Evolutionary conservation across 2,113 vertebrate species (phyloP), one percentile per base, ranked within the genome.

Genomic region (Calidris pugnax): DNA sequence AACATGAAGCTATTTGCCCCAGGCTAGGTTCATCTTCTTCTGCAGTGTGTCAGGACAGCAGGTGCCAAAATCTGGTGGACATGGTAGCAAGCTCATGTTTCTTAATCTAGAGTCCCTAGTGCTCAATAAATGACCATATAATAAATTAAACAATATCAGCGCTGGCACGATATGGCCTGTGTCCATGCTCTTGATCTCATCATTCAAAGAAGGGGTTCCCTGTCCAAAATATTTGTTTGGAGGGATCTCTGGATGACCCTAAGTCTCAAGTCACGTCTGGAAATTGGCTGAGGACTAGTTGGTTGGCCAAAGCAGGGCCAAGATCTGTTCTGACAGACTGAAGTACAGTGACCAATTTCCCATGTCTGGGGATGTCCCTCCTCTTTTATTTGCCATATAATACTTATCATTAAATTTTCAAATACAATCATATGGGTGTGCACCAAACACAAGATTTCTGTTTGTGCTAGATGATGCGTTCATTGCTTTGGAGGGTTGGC

Each of bases 101-200:
- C 33, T 53, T 57, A 24, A 67, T 57, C 26, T 23, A 4, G 3
- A 28, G 23, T 11, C 32, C 9, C 20, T 23, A 41, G 6, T 4
- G 18, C 67, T 75, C 39, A 67, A 48, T 55, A 74, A 41, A 62
- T 33, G 2, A 14, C 26, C 15, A 7, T 8, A 12, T 3, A 57
- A 27, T 19, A 48, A 77, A 0, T 19, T 69, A 33, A 62, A 32
- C 0, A 0, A 30, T 4, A 2, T 8, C 1, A 0, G 17, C 19
- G 7, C 9, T 48, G 32, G 14, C 19, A 14, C 8, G 10, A 12
- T 6, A 5, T 5, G 6, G 7, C 5, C 48, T 56, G 6, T 28
- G 24, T 18, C 48, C 32, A 4, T 19, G 39, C 15, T 48, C 12
- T 75, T 41, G 35, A 33, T 37, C 14, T 64, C 37, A 8, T 20